Conservation (phyloP, 2,113 vertebrate species). For the pig (Sus scrofa) region T2T-Sscrofa CM000815.6:121036001-121036500, state of each 20-base stretch:
- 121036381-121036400: slow-evolving; percentile 30
- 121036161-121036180: background rate
- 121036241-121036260: background rate
- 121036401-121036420: background rate
- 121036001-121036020: background rate
- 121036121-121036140: background rate
- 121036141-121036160: background rate
- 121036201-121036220: background rate
- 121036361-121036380: background rate
- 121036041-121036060: slow-evolving; percentile 26
- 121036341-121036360: background rate
- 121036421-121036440: background rate
- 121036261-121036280: background rate
- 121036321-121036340: background rate
- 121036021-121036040: background rate
- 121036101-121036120: background rate
- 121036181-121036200: background rate
- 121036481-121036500: background rate
- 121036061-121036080: background rate
- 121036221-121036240: slow-evolving; percentile 12
- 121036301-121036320: background rate
- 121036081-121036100: background rate
- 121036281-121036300: background rate
- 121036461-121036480: background rate
- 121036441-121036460: background rate